Base-by-base conservation (phyloP, 2,797 vertebrate genomes). In the Peromyscus aztecus region DNA sequence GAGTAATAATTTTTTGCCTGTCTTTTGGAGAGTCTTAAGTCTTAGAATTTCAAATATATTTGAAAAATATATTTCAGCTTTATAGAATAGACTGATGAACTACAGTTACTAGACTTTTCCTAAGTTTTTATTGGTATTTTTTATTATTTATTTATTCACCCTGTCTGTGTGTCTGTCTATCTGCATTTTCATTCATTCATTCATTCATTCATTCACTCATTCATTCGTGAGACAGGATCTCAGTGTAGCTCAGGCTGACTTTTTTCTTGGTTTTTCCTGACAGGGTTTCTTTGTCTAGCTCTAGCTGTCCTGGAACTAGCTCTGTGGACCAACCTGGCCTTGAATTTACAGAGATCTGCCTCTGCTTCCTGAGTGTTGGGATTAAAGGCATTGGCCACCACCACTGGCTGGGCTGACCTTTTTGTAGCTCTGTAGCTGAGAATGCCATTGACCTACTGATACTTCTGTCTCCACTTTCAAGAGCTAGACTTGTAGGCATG, bases 1-100 rank as follows among this genome's bases (percentile, higher is more conserved):
- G 59, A 21, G 23, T 94, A 96, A 57, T 91, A 76, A 80, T 61
- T 88, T 90, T 78, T 92, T 96, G n/a, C 55, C 34, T 94, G 40
- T 90, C 57, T 80, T 95, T 86, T 90, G 95, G 85, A 96, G 29
- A 63, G 23, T 89, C 43, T 46, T 88, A 76, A 86, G 40, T 93
- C 55, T 95, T 93, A 24, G 80, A 76, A 96, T 65, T 65, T 65
- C 29, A 31, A 65, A 31, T 65, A 65, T 65, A 31, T 65, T 65
- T 65, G 63, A 29, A 65, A 65, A 65, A 65, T 65, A 27, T 31
- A 73, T 93, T 96, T 92, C 13, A 71, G n/a, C 11, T 65, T 93
- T 16, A 59, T 89, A 80, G 43, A 82, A 31, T 46, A 89, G 23
- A 85, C 40, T 89, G 27, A 63, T 55, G 78, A 85, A 93, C 34